Base-by-base conservation (phyloP, 2,113 vertebrate species). In the Engystomops pustulosus region DNA sequence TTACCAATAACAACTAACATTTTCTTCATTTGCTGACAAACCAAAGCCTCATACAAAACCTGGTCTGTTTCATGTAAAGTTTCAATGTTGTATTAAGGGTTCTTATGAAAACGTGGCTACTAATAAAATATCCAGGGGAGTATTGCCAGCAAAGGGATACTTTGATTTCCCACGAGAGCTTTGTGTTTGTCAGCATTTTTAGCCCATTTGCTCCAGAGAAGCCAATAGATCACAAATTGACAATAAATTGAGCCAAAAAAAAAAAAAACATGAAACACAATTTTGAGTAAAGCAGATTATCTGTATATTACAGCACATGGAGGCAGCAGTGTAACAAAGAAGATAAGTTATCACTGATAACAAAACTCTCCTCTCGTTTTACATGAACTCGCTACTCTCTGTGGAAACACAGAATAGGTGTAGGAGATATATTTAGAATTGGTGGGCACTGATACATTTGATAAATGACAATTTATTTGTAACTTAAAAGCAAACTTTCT, bases 1-100 rank as follows among this genome's bases (percentile, higher is more conserved):
- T 90, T 87, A 79, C 69, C 34, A 85, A 41, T 77, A n/a, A 49
- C n/a, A 20, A 4, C 58, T 51, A 23, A 20, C 23, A 67, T 36
- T 6, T 32, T 55, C 18, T 65, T 47, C 20, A 76, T 34, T 51
- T 83, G 68, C 68, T 58, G 80, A 27, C 58, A 67, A 34, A 62
- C 55, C 55, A 84, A 53, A 78, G 72, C 34, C 36, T 58, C 2
- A 45, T 14, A 78, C 23, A 85, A 60, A 60, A 58, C 30, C n/a
- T 77, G 81, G 32, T 60, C 41, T 62, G n/a, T 27, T 7, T 49
- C n/a, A 25, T 49, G 12, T 55, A 17, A 60, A 60, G 72, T 38
- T 38, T 58, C 58, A 9, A 38, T 14, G 45, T n/a, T 23, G 14
- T 14, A n/a, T 15, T 23, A 7, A 41, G n/a, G 51, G 10, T 60